Percentiles rank a stretch among this genome's conserved stretches.
These are phyloP conservation scores for Thamnaconus septentrionalis DNA, from an alignment of 2,113 vertebrate species.

Conservation along the genomic window DNA sequence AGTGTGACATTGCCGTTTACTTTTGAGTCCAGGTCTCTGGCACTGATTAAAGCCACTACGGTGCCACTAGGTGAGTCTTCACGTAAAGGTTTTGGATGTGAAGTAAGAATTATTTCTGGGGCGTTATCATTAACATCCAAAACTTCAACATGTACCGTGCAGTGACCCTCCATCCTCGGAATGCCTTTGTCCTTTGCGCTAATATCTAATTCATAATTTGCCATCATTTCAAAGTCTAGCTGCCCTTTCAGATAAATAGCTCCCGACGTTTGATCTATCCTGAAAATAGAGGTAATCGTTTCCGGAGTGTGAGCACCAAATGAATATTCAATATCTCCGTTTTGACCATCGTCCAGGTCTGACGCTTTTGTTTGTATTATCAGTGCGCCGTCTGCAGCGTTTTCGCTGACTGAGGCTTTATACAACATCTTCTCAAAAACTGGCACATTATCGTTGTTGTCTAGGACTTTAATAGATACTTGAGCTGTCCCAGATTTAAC, in stretches of 20 bases:
- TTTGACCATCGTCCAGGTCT: conserved; percentile 78
- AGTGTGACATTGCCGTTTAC: conserved; percentile 67
- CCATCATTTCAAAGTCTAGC: conserved; percentile 67
- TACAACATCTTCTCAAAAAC: conserved; percentile 41
- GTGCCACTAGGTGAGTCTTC: conserved; percentile 62
- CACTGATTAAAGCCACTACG: conserved; percentile 64
- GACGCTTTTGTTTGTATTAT: conserved; percentile 43
- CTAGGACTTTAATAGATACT: conserved; percentile 59
- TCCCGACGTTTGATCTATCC: conserved; percentile 62
- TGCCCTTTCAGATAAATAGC: conserved; percentile 73
- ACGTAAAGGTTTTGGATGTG: conserved; percentile 52
- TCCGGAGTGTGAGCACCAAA: conserved; percentile 76
- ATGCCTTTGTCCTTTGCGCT: conserved; percentile 67
- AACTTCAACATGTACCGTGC: conserved; percentile 52
- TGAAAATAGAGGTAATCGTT: conserved; percentile 73
- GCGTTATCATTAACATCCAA: conserved; percentile 69
- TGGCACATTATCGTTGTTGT: conserved; percentile 83
- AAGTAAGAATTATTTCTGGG: conserved; percentile 77
- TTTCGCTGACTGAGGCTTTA: conserved; percentile 70
- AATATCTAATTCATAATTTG: conserved; percentile 81
- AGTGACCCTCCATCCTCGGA: conserved; percentile 64
- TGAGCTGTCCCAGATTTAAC: conserved; percentile 58
- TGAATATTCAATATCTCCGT: conserved; percentile 80
- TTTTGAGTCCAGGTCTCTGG: conserved; percentile 59
- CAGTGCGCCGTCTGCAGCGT: conserved; percentile 38